These are phyloP conservation scores for Spongilla lacustris DNA, from an alignment of 37 sponge, comb jelly and placozoan genomes.

Conservation along the genomic window DNA sequence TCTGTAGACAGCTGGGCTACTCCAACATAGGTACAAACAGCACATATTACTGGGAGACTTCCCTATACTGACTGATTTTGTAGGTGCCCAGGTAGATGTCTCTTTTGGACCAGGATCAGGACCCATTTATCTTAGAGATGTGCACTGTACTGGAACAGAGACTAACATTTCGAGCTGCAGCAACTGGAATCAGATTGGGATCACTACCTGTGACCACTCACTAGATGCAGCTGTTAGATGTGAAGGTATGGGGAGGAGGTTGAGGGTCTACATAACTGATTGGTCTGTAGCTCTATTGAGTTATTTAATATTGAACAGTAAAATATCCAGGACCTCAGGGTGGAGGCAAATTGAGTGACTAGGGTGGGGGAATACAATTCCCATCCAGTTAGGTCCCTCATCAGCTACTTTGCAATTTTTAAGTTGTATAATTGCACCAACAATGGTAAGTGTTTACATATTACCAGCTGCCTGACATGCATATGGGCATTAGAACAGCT, in stretches of 20 bases:
- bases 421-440: too few species aligned
- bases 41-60: background rate
- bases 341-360: too few species aligned
- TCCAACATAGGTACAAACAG: background rate
- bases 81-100: background rate
- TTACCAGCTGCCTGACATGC: too few species aligned
- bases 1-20: background rate
- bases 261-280: too few species aligned
- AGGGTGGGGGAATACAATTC: too few species aligned
- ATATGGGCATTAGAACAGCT: too few species aligned
- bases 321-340: too few species aligned
- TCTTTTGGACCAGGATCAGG: slow-evolving; percentile 34
- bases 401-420: too few species aligned
- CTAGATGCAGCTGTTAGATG: slow-evolving; percentile 47
- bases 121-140: slow-evolving; percentile 24
- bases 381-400: too few species aligned
- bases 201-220: slow-evolving; percentile 32
- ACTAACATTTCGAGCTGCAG: background rate
- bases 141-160: slow-evolving; percentile 35
- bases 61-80: background rate
- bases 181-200: background rate
- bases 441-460: too few species aligned
- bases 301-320: too few species aligned
- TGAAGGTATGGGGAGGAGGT: slow-evolving; percentile 12
- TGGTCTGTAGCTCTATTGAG: too few species aligned